These are phyloP conservation scores for Danaus plexippus DNA, from an alignment of 1,140 invertebrate genomes.

Conservation along the genomic window DNA sequence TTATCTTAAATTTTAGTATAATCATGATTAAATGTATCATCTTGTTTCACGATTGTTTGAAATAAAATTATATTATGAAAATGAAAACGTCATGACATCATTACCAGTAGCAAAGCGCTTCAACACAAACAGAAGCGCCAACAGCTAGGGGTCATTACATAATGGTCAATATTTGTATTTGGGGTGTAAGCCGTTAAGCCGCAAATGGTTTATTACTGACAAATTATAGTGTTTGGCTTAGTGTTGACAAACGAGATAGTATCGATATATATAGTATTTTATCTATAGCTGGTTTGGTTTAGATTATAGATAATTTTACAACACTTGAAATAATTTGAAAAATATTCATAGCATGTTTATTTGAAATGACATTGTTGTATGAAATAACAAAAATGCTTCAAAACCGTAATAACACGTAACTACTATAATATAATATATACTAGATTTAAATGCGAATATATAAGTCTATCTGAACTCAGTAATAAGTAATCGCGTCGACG, in stretches of 20 bases:
- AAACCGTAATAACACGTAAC: too few species aligned
- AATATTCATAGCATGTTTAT: too few species aligned
- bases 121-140: not conserved
- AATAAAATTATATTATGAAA: too few species aligned
- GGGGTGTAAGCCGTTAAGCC: slow-evolving; percentile 7
- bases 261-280: slow-evolving; percentile 4
- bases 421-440: too few species aligned
- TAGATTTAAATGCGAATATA: too few species aligned
- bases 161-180: slow-evolving; percentile 4
- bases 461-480: too few species aligned
- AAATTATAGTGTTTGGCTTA: not conserved
- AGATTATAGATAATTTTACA: too few species aligned
- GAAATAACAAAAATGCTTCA: slow-evolving; percentile 1
- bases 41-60: too few species aligned
- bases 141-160: not conserved
- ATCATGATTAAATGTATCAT: too few species aligned
- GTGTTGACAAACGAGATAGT: slow-evolving; percentile 9
- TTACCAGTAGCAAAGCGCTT: not conserved
- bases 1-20: too few species aligned
- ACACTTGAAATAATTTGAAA: too few species aligned
- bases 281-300: not conserved
- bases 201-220: slow-evolving; percentile 15
- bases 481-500: not conserved
- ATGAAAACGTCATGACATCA: not conserved
- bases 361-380: too few species aligned